A percentile compares a stretch with the other conserved stretches of the same genome.
Conservation (phyloP, 2,113 vertebrate species). For the Ploceus nigricollis region DNA sequence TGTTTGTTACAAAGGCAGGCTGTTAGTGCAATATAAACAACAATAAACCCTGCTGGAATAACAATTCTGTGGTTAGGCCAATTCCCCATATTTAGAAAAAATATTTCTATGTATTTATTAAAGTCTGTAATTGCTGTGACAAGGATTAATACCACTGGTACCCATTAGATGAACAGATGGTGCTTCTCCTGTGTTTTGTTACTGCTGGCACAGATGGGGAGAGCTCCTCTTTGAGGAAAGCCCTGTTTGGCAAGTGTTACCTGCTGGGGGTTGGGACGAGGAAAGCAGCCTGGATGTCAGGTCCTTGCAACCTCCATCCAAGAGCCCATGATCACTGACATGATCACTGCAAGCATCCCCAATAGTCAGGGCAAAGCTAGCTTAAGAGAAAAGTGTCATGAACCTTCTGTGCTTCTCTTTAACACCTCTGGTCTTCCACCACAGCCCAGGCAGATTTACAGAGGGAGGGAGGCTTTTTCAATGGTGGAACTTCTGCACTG, state of each 20-base stretch:
- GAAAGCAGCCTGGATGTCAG: neutral
- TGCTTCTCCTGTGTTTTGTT: neutral
- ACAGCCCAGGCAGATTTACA: neutral
- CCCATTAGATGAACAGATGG: neutral
- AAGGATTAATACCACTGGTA: neutral
- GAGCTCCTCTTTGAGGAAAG: neutral
- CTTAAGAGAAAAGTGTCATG: neutral
- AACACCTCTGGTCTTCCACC: neutral
- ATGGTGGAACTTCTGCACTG: neutral
- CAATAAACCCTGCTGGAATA: neutral
- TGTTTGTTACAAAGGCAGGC: neutral
- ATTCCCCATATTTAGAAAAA: neutral
- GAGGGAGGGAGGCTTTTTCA: neutral
- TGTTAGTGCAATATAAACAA: neutral
- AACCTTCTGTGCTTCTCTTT: neutral
- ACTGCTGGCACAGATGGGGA: neutral
- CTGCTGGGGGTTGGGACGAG: neutral
- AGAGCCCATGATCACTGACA: fast-evolving
- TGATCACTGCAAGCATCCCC: neutral
- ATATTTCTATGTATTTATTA: neutral
- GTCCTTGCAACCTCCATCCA: neutral
- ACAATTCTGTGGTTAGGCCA: neutral
- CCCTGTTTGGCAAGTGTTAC: neutral
- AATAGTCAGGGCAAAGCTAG: neutral
- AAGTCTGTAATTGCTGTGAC: neutral